Base-by-base conservation (phyloP, 1,140 invertebrate species). In the Philotrypesis tridentata region DNA sequence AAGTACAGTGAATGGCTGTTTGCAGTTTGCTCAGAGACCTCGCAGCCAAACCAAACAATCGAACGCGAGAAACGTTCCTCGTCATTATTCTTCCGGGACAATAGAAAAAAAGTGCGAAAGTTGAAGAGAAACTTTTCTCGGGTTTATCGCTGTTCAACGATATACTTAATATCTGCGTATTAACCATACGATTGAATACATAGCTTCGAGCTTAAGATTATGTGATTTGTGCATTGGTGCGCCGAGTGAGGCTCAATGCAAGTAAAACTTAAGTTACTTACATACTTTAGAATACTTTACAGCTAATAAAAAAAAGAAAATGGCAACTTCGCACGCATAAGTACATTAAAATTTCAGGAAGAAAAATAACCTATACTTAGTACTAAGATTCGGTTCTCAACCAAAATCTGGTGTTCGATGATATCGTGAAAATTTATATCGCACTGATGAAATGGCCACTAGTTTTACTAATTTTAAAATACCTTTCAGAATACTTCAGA, bases 1-100 rank as follows among this genome's bases (percentile, higher is more conserved):
- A 70, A 4, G 25, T 55, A 33, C 48, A 55, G 55, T 79, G 65
- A 70, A 77, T 77, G 37, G 33, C 63, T 67, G 12, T 60, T 70
- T 70, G 65, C 61, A 43, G 55, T 70, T 60, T 29, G 37, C n/a
- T 79, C 43, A 71, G 67, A 27, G 67, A 79, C 48, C 17, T 71
- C 40, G 76, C 63, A 48, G 25, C 0, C 25, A 78, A 78, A 29
- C n/a, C 37, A 78, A 55, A 9, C 48, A 55, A 78, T 29, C 29
- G 60, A 29, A 33, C 48, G 73, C 43, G n/a, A 65, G 75, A 67
- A 43, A 77, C 25, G n/a, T 43, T 29, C 31, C 29, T 63, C 9
- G 74, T 40, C 60, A 21, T 23, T 3, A 33, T 65, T 65, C 31
- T 29, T 40, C 23, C 9, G 23, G 7, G 11, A n/a, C 14, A 60